A percentile compares a stretch with the other conserved stretches of the same genome.
Conservation (phyloP, 92 coral and sea anemone species). For the Umimayanthus chanpuru region DNA sequence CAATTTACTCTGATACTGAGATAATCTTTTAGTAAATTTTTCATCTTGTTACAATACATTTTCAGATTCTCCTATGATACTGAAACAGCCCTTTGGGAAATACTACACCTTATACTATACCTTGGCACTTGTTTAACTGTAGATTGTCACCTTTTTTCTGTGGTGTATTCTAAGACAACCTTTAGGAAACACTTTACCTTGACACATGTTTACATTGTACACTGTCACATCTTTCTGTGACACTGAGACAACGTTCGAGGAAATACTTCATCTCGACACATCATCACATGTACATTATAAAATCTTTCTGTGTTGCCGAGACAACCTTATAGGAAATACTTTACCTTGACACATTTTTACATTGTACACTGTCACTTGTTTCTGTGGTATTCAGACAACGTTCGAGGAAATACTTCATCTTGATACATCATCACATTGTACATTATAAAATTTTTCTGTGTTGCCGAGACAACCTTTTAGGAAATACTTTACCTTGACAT, state of each 20-base stretch:
- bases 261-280: no score
- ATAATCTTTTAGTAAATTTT: not conserved
- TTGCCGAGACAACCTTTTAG: not conserved
- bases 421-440: not conserved
- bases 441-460: not conserved
- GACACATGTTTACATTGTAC: no score
- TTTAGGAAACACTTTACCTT: not conserved
- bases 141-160: no score
- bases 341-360: no score
- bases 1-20: no score
- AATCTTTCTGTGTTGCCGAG: no score
- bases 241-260: not conserved
- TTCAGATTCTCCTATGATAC: not conserved
- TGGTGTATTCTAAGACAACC: not conserved
- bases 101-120: not conserved
- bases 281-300: no score
- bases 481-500: slow-evolving; percentile 2
- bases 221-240: not conserved
- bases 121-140: no score
- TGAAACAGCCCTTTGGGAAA: not conserved
- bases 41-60: not conserved
- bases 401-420: not conserved
- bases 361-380: no score
- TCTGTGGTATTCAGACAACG: not conserved
- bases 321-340: no score